Conservation (phyloP, 1,140 invertebrate species). For the Ditylenchus dipsaci region DNA sequence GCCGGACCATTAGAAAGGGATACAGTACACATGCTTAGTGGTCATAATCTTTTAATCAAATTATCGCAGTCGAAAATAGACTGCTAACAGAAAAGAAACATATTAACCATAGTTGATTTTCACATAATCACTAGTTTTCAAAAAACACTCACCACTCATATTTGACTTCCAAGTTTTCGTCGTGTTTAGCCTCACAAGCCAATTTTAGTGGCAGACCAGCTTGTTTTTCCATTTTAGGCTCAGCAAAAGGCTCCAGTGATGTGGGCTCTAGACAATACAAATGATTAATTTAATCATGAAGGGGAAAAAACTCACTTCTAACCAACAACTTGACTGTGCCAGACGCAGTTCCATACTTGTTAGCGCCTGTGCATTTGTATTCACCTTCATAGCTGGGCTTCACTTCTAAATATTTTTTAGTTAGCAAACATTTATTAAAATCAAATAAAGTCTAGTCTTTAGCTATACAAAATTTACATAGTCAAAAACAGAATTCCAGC, state of each 20-base stretch:
- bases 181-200: conserved; percentile 82
- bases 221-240: conserved; percentile 33
- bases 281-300: background rate
- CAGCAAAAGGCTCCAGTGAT: conserved; percentile 38
- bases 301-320: conserved; percentile 41
- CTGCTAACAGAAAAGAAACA: no score
- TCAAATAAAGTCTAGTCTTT: no score
- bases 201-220: conserved; percentile 81
- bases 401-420: conserved; percentile 66
- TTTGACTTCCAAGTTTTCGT: conserved; percentile 71
- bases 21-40: no score
- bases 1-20: no score
- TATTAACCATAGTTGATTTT: no score
- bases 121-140: no score
- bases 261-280: conserved; percentile 48
- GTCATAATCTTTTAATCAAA: no score
- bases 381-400: conserved; percentile 64
- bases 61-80: no score
- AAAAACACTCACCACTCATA: conserved; percentile 81
- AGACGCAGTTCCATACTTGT: conserved; percentile 51
- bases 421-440: no score
- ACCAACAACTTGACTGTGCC: conserved; percentile 46
- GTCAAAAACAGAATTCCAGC: no score
- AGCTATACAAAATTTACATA: no score
- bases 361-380: conserved; percentile 52